A percentile compares a stretch with the other conserved stretches of the same genome.
These are phyloP conservation scores for Callopanchax toddi DNA, from an alignment of 2,113 vertebrate genomes.

Conservation along the genomic window DNA sequence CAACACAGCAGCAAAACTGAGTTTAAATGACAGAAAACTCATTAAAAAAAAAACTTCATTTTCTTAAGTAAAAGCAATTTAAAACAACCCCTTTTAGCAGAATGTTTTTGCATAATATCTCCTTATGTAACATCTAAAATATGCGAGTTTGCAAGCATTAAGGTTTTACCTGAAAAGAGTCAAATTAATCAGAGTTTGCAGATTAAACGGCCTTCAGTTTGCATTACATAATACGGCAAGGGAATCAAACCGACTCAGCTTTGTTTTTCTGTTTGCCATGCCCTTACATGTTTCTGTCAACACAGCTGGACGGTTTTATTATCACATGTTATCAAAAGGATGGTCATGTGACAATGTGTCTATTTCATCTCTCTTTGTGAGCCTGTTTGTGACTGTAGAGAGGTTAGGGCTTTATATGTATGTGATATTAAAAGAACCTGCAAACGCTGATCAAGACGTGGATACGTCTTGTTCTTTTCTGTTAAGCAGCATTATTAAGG, in stretches of 20 bases:
- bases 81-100: not conserved
- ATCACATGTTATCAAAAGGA: too few relatives aligned
- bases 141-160: constrained; percentile 5
- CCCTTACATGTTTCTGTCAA: not conserved
- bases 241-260: not conserved
- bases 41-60: too few relatives aligned
- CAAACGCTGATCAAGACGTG: too few relatives aligned
- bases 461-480: too few relatives aligned
- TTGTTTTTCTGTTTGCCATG: not conserved
- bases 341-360: constrained; percentile 1
- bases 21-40: too few relatives aligned
- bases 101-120: too few relatives aligned
- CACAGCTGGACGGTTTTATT: not conserved
- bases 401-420: too few relatives aligned
- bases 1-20: too few relatives aligned
- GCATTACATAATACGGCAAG: constrained; percentile 4
- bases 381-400: constrained; percentile 24
- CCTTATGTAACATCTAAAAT: too few relatives aligned
- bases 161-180: constrained; percentile 7
- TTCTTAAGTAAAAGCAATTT: not conserved
- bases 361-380: not conserved
- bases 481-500: too few relatives aligned
- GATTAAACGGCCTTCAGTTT: constrained; percentile 11
- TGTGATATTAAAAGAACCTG: too few relatives aligned
- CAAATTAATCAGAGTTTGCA: constrained; percentile 15